Conservation (phyloP, 2,797 vertebrate genomes). For the Petrocephalus schoutedeni region DNA sequence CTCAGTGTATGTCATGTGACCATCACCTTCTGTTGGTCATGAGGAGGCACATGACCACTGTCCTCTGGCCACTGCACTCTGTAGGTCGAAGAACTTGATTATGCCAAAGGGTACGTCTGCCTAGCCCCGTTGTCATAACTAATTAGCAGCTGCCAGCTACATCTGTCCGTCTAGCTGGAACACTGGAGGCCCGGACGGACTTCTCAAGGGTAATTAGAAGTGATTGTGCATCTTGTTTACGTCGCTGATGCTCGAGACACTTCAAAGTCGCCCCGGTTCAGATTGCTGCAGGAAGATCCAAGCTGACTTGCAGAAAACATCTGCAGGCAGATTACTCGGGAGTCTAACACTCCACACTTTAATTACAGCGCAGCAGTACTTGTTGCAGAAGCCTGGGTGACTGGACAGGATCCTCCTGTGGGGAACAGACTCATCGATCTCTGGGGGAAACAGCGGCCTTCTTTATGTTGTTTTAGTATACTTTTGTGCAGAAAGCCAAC, state of each 20-base stretch:
- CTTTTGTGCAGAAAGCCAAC: conserved; percentile 40
- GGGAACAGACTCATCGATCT: conserved; percentile 30
- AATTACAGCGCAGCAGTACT: not conserved
- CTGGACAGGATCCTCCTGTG: conserved; percentile 28
- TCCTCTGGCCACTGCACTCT: not conserved
- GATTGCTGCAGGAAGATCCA: not conserved
- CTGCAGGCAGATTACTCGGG: not conserved
- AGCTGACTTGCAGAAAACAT: not conserved
- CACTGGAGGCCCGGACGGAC: not conserved
- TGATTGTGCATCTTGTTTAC: conserved; percentile 5
- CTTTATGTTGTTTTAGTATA: conserved; percentile 33
- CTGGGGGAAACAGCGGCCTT: conserved; percentile 30
- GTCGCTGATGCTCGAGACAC: not conserved
- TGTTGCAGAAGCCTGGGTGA: conserved; percentile 18
- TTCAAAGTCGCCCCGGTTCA: not conserved
- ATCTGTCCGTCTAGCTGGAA: not conserved
- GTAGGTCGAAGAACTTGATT: not conserved
- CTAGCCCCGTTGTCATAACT: not conserved
- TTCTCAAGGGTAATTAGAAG: conserved; percentile 16
- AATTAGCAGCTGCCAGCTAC: not conserved
- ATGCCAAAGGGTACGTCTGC: not conserved
- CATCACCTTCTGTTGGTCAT: not conserved
- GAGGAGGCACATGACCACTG: not conserved
- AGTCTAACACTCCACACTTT: not conserved
- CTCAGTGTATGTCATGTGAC: not conserved